Base-by-base conservation (phyloP, 2,888 invertebrate genomes). In the Eugnorisma glareosa region DNA sequence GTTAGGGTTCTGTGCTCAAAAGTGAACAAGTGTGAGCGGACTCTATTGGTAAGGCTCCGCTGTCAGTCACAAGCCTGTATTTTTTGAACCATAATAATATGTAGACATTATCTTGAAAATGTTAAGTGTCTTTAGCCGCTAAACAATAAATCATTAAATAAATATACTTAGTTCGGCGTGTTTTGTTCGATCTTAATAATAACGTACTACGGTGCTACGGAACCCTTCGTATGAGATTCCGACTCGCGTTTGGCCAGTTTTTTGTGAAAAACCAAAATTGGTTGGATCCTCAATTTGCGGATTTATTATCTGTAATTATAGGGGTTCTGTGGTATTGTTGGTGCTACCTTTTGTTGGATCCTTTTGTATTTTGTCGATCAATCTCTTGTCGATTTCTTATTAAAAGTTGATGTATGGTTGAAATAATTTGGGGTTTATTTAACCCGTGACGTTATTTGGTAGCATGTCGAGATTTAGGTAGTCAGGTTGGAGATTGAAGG, bases 291-390 rank as follows among this genome's bases (percentile, higher is more conserved):
- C 87, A 87, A 79, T 90, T 87, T 87, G 92, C 92, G 88, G 90
- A 94, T 93, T 94, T 94, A 94, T 95, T 90, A 92, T 88, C 84
- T 90, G 90, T 95, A 95, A 95, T 95, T 92, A 94, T 88, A 88
- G 95, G 95, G 93, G 92, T 93, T 84, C 57, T 48, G 54, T 64
- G 43, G 86, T 78, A 77, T 89, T 78, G 79, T 77, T 77, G 57
- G 69, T 67, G 24, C 43, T 59, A n/a, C 86, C 79, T 77, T 87
- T 89, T 90, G 90, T 91, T 79, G 78, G 59, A 43, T 73, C 81
- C 89, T 87, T 87, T 83, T 85, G 86, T 89, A 84, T n/a, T 87
- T 87, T 91, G 87, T 88, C 76, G 86, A 77, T 90, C 89, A 86
- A 88, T 90, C 88, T 89, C 67, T 61, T 73, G 63, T 73, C 72